A percentile compares a stretch with the other conserved stretches of the same genome.
Conservation (phyloP, 2,113 vertebrate genomes). For the Podilymbus podiceps region DNA sequence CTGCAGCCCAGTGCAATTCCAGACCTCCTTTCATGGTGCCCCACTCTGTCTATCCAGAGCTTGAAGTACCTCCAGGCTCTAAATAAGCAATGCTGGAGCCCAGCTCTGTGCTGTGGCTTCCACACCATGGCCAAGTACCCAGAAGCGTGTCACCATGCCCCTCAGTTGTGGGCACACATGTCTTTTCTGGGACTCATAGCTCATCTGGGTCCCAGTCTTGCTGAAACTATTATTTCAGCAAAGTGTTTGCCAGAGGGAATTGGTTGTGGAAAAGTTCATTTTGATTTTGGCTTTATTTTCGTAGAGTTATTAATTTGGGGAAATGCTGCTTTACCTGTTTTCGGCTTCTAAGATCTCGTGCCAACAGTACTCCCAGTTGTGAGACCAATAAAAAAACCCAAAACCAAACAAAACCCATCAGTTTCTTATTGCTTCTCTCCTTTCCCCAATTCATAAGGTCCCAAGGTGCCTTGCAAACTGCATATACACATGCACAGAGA, state of each 20-base stretch:
- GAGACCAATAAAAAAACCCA: background rate
- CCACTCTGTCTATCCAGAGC: background rate
- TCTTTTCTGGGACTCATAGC: background rate
- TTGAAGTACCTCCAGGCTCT: background rate
- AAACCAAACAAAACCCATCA: background rate
- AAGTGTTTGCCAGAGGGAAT: background rate
- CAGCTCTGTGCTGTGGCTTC: background rate
- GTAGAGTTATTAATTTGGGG: background rate
- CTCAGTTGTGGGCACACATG: fast-evolving
- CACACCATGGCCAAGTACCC: background rate
- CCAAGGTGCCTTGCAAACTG: background rate
- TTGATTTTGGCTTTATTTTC: background rate
- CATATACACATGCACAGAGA: background rate
- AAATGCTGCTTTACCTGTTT: background rate
- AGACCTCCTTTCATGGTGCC: background rate
- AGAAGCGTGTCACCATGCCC: background rate
- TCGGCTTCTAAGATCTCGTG: background rate
- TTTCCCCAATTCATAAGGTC: background rate
- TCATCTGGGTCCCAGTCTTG: background rate
- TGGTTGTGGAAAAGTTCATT: background rate
- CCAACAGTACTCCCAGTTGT: background rate
- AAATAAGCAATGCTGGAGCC: background rate
- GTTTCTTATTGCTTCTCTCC: background rate
- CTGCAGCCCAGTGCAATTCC: background rate
- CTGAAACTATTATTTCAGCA: background rate